These are phyloP conservation scores for Mesorhabditis spiculigera DNA, from an alignment of 2,888 invertebrate species.

Conservation along the genomic window DNA sequence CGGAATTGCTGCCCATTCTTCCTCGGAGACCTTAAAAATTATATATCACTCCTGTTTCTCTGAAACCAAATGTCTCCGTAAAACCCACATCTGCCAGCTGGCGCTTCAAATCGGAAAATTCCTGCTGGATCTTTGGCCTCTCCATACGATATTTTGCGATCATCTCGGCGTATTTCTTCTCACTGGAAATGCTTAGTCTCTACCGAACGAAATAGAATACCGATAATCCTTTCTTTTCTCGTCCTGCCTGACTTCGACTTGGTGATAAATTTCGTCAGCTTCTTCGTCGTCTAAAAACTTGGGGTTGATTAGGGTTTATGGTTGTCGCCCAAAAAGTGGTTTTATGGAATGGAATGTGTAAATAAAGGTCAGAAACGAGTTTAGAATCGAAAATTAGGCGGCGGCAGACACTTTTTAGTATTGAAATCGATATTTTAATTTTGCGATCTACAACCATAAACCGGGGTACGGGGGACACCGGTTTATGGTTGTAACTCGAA, in stretches of 20 bases:
- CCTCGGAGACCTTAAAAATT: slow-evolving; percentile 67
- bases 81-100: slow-evolving; percentile 64
- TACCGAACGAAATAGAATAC: slow-evolving; percentile 59
- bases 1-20: slow-evolving; percentile 94
- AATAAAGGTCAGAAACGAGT: too few species aligned
- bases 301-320: too few species aligned
- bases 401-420: too few species aligned
- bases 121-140: slow-evolving; percentile 96
- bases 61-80: neutral
- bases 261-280: slow-evolving; percentile 96
- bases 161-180: slow-evolving; percentile 68
- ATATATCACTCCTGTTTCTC: neutral
- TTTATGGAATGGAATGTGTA: too few species aligned
- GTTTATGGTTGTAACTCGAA: too few species aligned
- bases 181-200: slow-evolving; percentile 62
- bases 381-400: too few species aligned
- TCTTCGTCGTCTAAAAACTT: slow-evolving; percentile 84
- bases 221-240: slow-evolving; percentile 94
- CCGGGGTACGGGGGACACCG: too few species aligned
- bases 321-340: too few species aligned
- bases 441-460: too few species aligned
- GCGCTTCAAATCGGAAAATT: slow-evolving; percentile 90
- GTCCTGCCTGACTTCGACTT: slow-evolving; percentile 97
- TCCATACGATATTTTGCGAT: slow-evolving; percentile 96
- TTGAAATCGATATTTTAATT: too few species aligned